Base-by-base conservation (phyloP, 2,113 vertebrate species). In the Glareola pratincola region DNA sequence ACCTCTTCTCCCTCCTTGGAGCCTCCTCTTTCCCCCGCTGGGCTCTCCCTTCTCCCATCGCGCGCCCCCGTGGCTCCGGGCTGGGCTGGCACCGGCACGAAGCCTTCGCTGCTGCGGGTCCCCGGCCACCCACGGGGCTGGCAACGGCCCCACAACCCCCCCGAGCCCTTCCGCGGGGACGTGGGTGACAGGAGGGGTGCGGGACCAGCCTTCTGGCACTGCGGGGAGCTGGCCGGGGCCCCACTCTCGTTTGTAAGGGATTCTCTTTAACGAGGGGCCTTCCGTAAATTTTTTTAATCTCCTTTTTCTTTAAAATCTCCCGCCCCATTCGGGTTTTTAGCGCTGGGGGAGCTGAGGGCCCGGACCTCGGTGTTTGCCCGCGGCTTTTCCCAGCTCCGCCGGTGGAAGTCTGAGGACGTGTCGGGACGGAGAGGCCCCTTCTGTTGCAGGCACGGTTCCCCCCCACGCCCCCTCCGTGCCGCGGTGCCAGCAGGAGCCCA, bases 401-500 rank as follows among this genome's bases (percentile, higher is more conserved):
- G 4, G 12, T 47, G 50, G 73, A 67, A 48, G 30, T 22, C 53
- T 29, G 74, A 39, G 81, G 43, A 86, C 7, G 29, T 12, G 6
- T 21, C 47, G 57, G 57, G 82, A 90, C 34, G 2, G n/a, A 71
- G 73, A 74, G 60, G 20, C 14, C 53, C 77, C 21, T 53, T 69
- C 64, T 84, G 48, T 41, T 75, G 23, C 41, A 45, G 3, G 21
- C 43, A 54, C 48, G 17, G 6, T 43, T 69, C 59, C 37, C 84
- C 76, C 50, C 63, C 39, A 5, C 91, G 53, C 67, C 86, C 71
- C 45, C 57, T 62, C 72, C 8, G 51, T 20, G 0, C 80, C 26
- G 17, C 4, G 0, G 36, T 7, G 2, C 0, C 20, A 34, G 50
- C 36, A 84, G 54, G 13, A 48, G 54, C 4, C 1, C 4, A 24